Evolutionary conservation across 2,888 invertebrate genomes (phyloP), one percentile per base, ranked within the genome.

Genomic region (Pristionchus entomophagus): DNA sequence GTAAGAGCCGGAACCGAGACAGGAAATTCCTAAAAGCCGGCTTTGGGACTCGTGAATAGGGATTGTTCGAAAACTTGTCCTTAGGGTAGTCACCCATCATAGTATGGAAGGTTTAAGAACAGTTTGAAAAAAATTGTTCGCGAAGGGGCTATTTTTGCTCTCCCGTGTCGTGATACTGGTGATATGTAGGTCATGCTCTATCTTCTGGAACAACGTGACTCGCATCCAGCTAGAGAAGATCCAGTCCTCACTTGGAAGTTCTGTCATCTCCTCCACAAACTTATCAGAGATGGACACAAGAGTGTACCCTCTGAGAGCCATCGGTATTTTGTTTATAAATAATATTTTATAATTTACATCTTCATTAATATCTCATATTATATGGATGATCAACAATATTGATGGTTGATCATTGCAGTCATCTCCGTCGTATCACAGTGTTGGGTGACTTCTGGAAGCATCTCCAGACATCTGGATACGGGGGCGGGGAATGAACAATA

Each of bases 231-330:
- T 97, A 1, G 96, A 97, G 94, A 98, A 97, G 91, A 97, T 95
- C 96, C 97, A 88, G 97, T 99, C 91, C 96, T 97, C 80, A 97
- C 98, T 45, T 99, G 99, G 99, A 99, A 99, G 95, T 97, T 99
- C 94, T 98, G 98, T 93, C 97, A 99, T 95, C 96, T 99, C 89
- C 95, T 99, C 35, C 99, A 99, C 94, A 99, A 99, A 91, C 95
- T 99, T 85, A 95, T 99, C 88, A 95, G 98, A 26, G 99, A 99
- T 95, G 99, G 98, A 0, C 98, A 99, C 94, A 96, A 91, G 32
- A 91, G 90, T 78, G 91, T 91, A 17, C 89, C 90, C 0, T 88
- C 88, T 49, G 90, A 91, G 82, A 87, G 89, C 0, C 88, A 88
- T 77, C 86, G 88, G 89, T 89, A 38, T 8, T 65, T 35, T 29